Base-by-base conservation (phyloP, 1,140 invertebrate species). In the Andrena cerasifolii region DNA sequence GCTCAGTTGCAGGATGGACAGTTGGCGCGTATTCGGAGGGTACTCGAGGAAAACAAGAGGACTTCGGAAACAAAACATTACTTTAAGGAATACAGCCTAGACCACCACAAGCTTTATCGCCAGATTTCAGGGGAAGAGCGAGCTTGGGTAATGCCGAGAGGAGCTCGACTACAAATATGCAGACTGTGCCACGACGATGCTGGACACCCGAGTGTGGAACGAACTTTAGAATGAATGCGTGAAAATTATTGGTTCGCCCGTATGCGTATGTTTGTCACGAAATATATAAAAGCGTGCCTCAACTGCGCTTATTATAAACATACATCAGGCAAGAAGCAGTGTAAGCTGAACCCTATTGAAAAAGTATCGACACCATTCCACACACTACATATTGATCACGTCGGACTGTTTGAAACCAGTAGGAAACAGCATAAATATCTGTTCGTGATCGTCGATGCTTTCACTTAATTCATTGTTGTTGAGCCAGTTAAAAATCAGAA, bases 61-160 rank as follows among this genome's bases (percentile, higher is more conserved):
- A 76, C 12, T 0, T 3, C 14, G 2, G 45, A 77, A 0, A 70
- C 21, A 0, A 77, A 59, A 31, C 43, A 77, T 14, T 70, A 61
- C 1, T 70, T 70, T 1, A n/a, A 58, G 0, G 43, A 70, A 6
- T 77, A 68, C 40, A n/a, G n/a, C n/a, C n/a, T n/a, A n/a, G n/a
- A n/a, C n/a, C n/a, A n/a, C n/a, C n/a, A n/a, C n/a, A n/a, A n/a
- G n/a, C n/a, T n/a, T n/a, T n/a, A n/a, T n/a, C n/a, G n/a, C n/a
- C n/a, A n/a, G n/a, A n/a, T n/a, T n/a, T n/a, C n/a, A n/a, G n/a
- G n/a, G n/a, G n/a, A n/a, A n/a, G n/a, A n/a, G n/a, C n/a, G n/a
- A n/a, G n/a, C n/a, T 2, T 45, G 43, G 3, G 43, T 45, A 2
- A 16, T 45, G 3, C 43, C 43, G 10, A 45, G 16, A 12, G 16